Base-by-base conservation (phyloP, 2,797 vertebrate species). In the Danio choprae region DNA sequence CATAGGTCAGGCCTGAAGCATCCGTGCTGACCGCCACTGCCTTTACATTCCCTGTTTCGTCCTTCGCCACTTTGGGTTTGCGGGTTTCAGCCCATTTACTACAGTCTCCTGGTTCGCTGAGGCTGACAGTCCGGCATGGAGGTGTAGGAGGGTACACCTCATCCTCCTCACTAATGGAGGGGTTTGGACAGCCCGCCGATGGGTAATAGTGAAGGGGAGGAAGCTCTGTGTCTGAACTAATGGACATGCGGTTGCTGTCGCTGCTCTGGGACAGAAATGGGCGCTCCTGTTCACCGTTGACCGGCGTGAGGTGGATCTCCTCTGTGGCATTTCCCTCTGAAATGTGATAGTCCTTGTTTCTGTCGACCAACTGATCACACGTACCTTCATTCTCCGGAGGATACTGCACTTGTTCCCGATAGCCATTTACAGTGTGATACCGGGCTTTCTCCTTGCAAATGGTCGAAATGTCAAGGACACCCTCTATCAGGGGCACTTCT, bases 171-270 rank as follows among this genome's bases (percentile, higher is more conserved):
- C 94, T 96, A 91, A 99, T 99, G 84, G 95, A 97, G 55, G 97
- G 94, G 86, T 98, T 97, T 7, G 92, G 93, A 83, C 92, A 91
- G 77, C 94, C 93, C 7, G 89, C 89, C 0, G 94, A 68, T 15
- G 92, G 87, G 0, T 95, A 91, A 68, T 93, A 95, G 79, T 95
- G 87, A 0, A 90, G 87, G 1, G 92, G 94, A 12, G 95, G 94
- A 74, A 96, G 96, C 90, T 99, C 98, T 0, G 95, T 93, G 81
- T 99, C 98, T 0, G 98, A 99, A 89, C 98, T 96, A 86, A 98
- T 93, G 0, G 97, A 99, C 98, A 99, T 99, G 83, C 97, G 95
- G 90, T 96, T 98, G 87, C 95, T 96, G 77, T 96, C 96, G 2
- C 95, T 94, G 86, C 95, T 95, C 38, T 95, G 95, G 0, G 96